Base-by-base conservation (phyloP, 2,797 vertebrate genomes). In the Peromyscus nudipes region DNA sequence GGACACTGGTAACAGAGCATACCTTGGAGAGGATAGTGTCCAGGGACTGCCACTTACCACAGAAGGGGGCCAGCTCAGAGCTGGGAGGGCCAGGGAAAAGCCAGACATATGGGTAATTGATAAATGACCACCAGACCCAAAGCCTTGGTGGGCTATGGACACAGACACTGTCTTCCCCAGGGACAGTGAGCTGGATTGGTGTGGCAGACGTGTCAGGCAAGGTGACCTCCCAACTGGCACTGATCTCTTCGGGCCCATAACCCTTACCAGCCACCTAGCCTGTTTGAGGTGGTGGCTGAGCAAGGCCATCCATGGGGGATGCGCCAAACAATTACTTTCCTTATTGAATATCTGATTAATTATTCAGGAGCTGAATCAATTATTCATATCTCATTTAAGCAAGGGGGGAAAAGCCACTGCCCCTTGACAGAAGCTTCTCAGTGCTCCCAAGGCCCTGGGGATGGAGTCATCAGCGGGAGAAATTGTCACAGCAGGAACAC, bases 341-440 rank as follows among this genome's bases (percentile, higher is more conserved):
- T 99, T 99, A 99, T 99, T 99, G 98, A 99, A 99, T 99, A 99
- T 98, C 98, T 98, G 98, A 99, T 99, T 99, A 99, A 99, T 99
- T 99, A 99, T 99, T 99, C 98, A 99, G 95, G 94, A 98, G 98
- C 94, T 34, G 40, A 98, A 99, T 99, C 98, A 99, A 99, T 99
- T 99, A 99, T 99, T 99, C 98, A 99, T 99, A 98, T 98, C 98
- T 99, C 98, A 99, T 99, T 99, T 99, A 98, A 98, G 98, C 40
- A 19, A 97, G 97, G 97, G 82, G 92, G 92, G 86, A 97, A 97
- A 98, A 98, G 98, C 97, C 64, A 2, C 81, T 98, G 97, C 97
- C 98, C 98, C 98, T 98, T 98, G 98, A 98, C 98, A 98, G 98
- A 98, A 98, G 97, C 94, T 95, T 98, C 97, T 79, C 97, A 96